Evolutionary conservation across 2,113 vertebrate species (phyloP).

Genomic region (Upupa epops): DNA sequence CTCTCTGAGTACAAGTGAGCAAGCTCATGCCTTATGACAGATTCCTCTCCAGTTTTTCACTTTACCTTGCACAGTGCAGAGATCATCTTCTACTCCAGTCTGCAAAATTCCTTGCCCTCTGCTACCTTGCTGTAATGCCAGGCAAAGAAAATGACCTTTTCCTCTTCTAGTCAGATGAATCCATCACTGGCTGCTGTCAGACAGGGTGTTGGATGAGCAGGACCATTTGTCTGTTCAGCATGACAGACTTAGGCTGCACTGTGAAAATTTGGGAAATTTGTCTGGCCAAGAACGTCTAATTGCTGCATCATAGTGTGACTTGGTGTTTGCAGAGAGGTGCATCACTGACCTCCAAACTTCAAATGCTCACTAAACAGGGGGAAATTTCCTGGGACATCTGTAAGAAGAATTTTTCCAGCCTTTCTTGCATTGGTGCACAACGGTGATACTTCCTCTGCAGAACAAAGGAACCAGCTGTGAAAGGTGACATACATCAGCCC

Average conservation of each 20-base stretch:
- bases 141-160: constrained; percentile 30
- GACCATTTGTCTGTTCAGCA: background rate
- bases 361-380: background rate
- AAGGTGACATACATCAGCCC: constrained; percentile 24
- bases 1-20: fast-evolving
- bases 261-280: background rate
- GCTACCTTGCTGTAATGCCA: background rate
- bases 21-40: background rate
- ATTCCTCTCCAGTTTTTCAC: background rate
- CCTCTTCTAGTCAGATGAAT: constrained; percentile 5
- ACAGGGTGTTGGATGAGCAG: constrained; percentile 27
- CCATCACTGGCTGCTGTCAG: constrained; percentile 48
- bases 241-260: background rate
- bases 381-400: background rate
- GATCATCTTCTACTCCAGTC: background rate
- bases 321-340: background rate
- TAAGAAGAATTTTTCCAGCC: background rate
- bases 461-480: constrained; percentile 27
- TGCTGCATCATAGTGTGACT: background rate
- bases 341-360: background rate
- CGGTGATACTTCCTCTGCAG: background rate
- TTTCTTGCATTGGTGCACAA: background rate
- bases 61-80: background rate
- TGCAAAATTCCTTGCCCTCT: constrained; percentile 3
- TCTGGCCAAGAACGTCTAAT: background rate